Percentiles rank a stretch among this genome's conserved stretches.
These are phyloP conservation scores for Hippocampus abdominalis DNA, from an alignment of 2,113 vertebrate genomes.

Conservation along the genomic window DNA sequence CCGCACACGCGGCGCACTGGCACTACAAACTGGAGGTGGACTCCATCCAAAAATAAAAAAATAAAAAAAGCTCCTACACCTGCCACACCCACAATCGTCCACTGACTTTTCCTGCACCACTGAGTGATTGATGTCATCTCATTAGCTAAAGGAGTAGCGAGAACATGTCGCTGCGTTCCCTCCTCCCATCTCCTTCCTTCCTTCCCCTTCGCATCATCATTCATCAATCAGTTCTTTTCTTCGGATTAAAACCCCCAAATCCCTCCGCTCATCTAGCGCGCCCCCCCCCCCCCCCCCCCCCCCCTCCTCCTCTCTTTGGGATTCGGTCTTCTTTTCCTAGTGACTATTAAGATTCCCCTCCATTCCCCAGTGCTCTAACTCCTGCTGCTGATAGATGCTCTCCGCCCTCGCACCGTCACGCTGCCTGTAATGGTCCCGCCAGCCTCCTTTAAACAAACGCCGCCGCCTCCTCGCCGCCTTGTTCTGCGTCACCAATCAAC, in stretches of 20 bases:
- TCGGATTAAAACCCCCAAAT: conserved; percentile 55
- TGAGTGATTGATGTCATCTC: conserved; percentile 59
- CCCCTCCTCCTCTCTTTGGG: conserved; percentile 37
- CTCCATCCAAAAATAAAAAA: conserved; percentile 12
- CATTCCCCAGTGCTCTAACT: conserved; percentile 35
- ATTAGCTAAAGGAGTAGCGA: conserved; percentile 42
- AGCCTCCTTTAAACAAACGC: conserved; percentile 13
- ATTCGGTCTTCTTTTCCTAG: conserved; percentile 20
- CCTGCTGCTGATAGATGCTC: conserved; percentile 35
- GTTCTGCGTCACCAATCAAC: conserved; percentile 51
- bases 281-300: conserved; percentile 17
- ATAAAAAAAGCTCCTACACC: conserved; percentile 12
- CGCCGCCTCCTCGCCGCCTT: neutral
- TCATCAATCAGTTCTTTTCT: conserved; percentile 51
- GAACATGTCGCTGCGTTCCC: conserved; percentile 22
- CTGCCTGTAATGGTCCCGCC: conserved; percentile 2
- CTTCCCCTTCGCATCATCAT: conserved; percentile 42
- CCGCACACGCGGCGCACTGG: too few species aligned
- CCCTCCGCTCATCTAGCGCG: conserved; percentile 60
- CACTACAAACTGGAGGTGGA: neutral
- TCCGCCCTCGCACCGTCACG: conserved; percentile 15
- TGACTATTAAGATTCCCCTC: conserved; percentile 62
- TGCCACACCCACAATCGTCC: conserved; percentile 45
- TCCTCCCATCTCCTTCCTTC: conserved; percentile 20
- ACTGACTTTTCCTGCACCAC: conserved; percentile 29